Conservation (phyloP, 1,140 invertebrate species). For the Drosophila hydei region DNA sequence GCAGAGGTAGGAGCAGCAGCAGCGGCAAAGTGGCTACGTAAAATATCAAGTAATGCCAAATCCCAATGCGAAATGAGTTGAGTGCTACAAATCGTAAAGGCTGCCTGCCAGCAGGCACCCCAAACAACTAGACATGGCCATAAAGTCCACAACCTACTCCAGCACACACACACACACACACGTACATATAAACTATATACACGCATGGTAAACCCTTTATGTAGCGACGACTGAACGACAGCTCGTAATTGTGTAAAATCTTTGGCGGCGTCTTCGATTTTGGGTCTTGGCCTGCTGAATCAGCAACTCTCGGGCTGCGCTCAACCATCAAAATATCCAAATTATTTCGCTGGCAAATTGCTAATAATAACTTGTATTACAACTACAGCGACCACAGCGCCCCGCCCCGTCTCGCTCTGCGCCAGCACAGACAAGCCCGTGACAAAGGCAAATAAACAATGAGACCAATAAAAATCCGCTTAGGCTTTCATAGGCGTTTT, state of each 20-base stretch:
- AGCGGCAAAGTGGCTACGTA: conserved; percentile 72
- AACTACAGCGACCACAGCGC: conserved; percentile 33
- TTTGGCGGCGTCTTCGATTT: conserved; percentile 39
- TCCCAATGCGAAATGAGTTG: conserved; percentile 75
- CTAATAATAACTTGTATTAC: conserved; percentile 82
- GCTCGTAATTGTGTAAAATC: conserved; percentile 45
- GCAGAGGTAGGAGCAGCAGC: background rate
- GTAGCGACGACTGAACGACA: conserved; percentile 25
- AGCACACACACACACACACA: conserved; percentile 11
- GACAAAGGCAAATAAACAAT: conserved; percentile 82
- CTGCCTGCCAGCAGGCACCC: conserved; percentile 42
- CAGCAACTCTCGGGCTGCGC: conserved; percentile 24
- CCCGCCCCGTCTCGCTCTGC: background rate
- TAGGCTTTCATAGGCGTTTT: conserved; percentile 83
- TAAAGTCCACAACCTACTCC: conserved; percentile 47
- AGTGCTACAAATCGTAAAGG: conserved; percentile 80
- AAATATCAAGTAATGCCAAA: conserved; percentile 77
- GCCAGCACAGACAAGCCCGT: conserved; percentile 48
- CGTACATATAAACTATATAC: conserved; percentile 24
- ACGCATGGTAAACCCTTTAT: conserved; percentile 42
- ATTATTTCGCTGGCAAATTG: conserved; percentile 79
- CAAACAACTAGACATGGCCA: conserved; percentile 60
- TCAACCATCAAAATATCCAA: conserved; percentile 71
- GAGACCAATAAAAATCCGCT: conserved; percentile 82
- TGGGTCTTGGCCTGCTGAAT: conserved; percentile 31